Conservation (phyloP, 37 sponge, comb jelly and placozoan species). For the Petrosia ficiformis region DNA sequence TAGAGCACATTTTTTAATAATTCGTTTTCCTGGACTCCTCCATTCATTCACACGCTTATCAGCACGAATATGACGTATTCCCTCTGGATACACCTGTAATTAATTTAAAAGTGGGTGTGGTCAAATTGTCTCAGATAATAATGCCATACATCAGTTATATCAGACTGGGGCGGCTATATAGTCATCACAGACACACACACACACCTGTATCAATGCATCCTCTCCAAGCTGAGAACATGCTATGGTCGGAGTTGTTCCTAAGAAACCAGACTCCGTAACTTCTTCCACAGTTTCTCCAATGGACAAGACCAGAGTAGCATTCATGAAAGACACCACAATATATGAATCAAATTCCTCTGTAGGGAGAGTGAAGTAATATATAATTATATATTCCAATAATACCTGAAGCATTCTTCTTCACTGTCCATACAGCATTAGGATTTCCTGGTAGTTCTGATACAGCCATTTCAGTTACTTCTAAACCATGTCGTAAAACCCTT, state of each 20-base stretch:
- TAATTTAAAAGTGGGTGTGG: not conserved
- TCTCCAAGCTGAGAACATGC: constrained; percentile 92
- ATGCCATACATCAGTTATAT: not conserved
- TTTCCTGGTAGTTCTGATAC: constrained; percentile 98
- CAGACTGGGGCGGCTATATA: not conserved
- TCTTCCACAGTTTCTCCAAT: constrained; percentile 99
- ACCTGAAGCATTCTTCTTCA: constrained; percentile 77
- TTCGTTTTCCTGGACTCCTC: constrained; percentile 87
- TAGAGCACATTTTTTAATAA: constrained; percentile 88
- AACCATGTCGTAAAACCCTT: constrained; percentile 89
- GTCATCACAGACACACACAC: not conserved
- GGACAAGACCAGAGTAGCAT: constrained; percentile 96
- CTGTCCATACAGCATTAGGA: constrained; percentile 98
- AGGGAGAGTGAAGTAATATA: not conserved
- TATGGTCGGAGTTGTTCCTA: constrained; percentile 96
- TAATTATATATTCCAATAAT: not conserved
- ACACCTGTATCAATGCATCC: constrained; percentile 93
- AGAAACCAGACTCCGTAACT: constrained; percentile 96
- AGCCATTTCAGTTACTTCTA: constrained; percentile 99
- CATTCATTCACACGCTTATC: constrained; percentile 98
- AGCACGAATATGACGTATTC: constrained; percentile 94
- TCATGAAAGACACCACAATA: constrained; percentile 97
- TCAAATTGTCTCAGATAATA: not conserved
- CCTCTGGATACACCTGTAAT: constrained; percentile 90
- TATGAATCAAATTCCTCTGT: constrained; percentile 94